Percentiles rank a stretch among this genome's conserved stretches.
Conservation (phyloP, 2,113 vertebrate genomes). For the Apistogramma diplotaenia region DNA sequence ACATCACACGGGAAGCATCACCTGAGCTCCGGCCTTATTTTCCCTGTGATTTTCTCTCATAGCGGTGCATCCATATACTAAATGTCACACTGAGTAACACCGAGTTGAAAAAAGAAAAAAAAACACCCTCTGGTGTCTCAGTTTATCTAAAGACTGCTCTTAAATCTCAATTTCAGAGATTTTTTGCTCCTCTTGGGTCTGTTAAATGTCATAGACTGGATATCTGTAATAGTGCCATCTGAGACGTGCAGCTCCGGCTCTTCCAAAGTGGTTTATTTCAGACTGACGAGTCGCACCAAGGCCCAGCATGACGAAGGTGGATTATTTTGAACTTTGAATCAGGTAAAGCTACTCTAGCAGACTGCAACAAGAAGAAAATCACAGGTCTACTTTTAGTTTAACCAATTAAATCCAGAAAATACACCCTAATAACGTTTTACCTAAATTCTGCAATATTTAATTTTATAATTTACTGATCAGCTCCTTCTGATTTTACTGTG, state of each 20-base stretch:
- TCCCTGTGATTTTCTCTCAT: too few relatives aligned
- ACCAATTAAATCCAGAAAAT: not conserved
- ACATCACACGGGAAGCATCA: not conserved
- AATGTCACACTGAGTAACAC: too few relatives aligned
- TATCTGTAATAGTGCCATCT: accelerated
- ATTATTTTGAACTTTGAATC: not conserved
- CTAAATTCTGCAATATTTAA: not conserved
- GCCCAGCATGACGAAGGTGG: not conserved
- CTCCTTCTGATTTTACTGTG: accelerated
- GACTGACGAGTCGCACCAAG: too few relatives aligned
- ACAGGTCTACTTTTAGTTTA: not conserved
- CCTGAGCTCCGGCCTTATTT: not conserved
- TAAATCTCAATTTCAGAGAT: too few relatives aligned
- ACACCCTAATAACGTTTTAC: accelerated
- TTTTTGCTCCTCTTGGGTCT: too few relatives aligned
- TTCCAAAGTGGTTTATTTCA: too few relatives aligned
- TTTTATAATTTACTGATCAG: not conserved
- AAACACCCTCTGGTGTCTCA: too few relatives aligned
- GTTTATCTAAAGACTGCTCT: too few relatives aligned
- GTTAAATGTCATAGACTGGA: not conserved
- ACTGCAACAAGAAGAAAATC: not conserved
- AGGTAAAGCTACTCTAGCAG: not conserved
- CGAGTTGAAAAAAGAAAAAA: too few relatives aligned
- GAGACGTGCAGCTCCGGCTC: accelerated
- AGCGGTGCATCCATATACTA: too few relatives aligned